Conservation (phyloP, 2,113 vertebrate species). For the Melanerpes formicivorus region DNA sequence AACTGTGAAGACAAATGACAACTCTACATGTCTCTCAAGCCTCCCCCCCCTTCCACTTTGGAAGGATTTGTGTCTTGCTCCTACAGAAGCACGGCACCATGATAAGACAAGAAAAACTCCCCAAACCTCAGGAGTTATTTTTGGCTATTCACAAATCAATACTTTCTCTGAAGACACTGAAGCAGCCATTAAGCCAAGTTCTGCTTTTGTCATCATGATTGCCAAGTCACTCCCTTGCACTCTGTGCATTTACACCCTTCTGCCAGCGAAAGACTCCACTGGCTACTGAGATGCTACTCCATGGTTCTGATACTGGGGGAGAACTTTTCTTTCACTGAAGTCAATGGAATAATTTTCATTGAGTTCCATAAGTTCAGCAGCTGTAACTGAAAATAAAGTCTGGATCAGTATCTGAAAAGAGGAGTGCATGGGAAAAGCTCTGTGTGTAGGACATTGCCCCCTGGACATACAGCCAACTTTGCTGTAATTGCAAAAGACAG, state of each 20-base stretch:
- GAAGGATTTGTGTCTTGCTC: not conserved
- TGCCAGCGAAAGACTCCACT: not conserved
- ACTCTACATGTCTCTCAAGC: not conserved
- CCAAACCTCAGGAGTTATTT: not conserved
- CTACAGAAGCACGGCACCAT: not conserved
- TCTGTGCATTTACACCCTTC: not conserved
- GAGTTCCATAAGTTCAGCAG: not conserved
- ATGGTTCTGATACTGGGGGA: not conserved
- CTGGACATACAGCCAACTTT: not conserved
- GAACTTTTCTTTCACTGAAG: not conserved
- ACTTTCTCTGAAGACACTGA: not conserved
- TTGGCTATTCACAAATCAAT: constrained; percentile 1
- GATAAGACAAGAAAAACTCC: not conserved
- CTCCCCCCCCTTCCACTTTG: not conserved
- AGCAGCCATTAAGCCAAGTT: constrained; percentile 4
- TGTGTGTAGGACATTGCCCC: not conserved
- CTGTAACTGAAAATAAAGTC: not conserved
- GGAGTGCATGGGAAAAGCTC: not conserved
- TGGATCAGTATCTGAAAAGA: not conserved
- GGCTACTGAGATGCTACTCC: not conserved
- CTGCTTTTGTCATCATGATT: constrained; percentile 19
- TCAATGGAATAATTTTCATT: not conserved
- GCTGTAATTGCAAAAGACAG: constrained; percentile 36
- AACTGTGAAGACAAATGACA: not conserved
- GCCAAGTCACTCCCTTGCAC: not conserved